Evolutionary conservation across 1,140 invertebrate species (phyloP).

Genomic region (Dendroctonus ponderosae): DNA sequence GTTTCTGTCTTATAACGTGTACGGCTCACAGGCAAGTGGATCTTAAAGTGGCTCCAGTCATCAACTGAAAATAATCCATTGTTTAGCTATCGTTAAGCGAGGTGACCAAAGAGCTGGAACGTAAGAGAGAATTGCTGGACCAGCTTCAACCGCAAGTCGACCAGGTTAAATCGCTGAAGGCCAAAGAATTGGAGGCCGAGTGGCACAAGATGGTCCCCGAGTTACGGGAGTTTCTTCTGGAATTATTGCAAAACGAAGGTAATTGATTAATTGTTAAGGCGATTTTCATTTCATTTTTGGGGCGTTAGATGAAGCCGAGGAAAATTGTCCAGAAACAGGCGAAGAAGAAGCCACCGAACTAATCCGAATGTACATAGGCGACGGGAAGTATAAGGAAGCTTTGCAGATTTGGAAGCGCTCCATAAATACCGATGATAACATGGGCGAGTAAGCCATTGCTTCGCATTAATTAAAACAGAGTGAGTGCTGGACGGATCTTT

Average conservation of each 20-base stretch:
- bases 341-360: conserved; percentile 20
- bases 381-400: conserved; percentile 38
- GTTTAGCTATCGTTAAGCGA: conserved; percentile 40
- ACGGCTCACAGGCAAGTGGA: conserved; percentile 39
- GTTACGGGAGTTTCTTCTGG: conserved; percentile 32
- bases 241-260: conserved; percentile 34
- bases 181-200: conserved; percentile 36
- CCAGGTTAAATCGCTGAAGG: conserved; percentile 27
- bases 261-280: conserved; percentile 6
- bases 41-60: background rate
- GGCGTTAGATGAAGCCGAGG: conserved; percentile 20
- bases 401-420: conserved; percentile 32
- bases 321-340: conserved; percentile 17
- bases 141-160: conserved; percentile 36
- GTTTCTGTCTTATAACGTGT: conserved; percentile 44
- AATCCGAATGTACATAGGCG: conserved; percentile 37
- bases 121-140: conserved; percentile 30
- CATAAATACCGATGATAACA: conserved; percentile 13
- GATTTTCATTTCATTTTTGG: too few relatives aligned
- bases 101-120: conserved; percentile 36
- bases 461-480: background rate
- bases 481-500: background rate
- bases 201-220: conserved; percentile 38
- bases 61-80: conserved; percentile 6
- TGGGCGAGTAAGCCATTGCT: conserved; percentile 17